Base-by-base conservation (phyloP, 2,888 invertebrate genomes). In the Gari tellinella region DNA sequence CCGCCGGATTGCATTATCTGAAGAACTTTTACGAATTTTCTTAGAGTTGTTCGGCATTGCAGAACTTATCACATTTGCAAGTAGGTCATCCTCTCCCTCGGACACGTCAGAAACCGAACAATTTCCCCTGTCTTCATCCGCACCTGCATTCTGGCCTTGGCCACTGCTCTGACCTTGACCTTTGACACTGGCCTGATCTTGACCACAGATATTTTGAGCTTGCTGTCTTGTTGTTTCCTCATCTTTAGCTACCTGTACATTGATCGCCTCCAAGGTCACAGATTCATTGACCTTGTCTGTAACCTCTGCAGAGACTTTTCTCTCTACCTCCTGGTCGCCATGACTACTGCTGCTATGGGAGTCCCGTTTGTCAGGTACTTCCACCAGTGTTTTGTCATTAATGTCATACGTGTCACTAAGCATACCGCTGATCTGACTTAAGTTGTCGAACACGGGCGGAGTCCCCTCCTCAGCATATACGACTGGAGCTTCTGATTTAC, bases 361-460 rank as follows among this genome's bases (percentile, higher is more conserved):
- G 19, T 52, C 48, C 19, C 40, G 37, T 49, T 57, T 65, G 12
- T 58, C 57, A 31, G 62, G 56, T 15, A 55, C 69, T 48, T 69
- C 74, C 1, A 63, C 60, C 17, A 75, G 37, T 5, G 69, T 75
- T 60, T 63, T 66, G 21, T 67, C 58, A 2, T 64, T 67, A 10
- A 77, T 72, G 25, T 81, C 83, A 60, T 87, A 86, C 61, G 87
- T 85, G 58, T 89, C 88, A 26, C 87, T 60, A 61, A 96, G 96
- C 72, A 97, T 94, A 82, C 96, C 96, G 92, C 97, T 97, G 53
- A 97, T 94, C 41, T 83, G 76, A 91, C 96, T 97, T 46, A 96
- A 97, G 41, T 95, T 95, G 31, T 95, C 94, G 93, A 96, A 96
- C 89, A 95, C 95, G n/a, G 96, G 95, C 0, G 97, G 97, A 0